phyloP scores from a whole-genome alignment of 2,888 invertebrate genomes.

The Ophioninae sp. region DNA sequence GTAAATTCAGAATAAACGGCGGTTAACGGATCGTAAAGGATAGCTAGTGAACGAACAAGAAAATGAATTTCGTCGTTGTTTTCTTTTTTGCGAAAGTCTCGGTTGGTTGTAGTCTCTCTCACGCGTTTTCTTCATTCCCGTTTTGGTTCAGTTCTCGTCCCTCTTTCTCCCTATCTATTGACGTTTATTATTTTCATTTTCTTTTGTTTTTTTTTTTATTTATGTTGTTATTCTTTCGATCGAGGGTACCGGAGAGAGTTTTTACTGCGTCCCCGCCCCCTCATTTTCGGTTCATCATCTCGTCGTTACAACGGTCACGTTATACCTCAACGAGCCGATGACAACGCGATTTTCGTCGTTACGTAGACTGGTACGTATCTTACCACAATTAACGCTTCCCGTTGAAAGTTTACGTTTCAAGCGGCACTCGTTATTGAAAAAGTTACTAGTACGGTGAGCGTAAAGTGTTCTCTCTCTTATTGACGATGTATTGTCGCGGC shows the following conservation, averaged over 20 bases:
- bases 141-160: constrained; percentile 11
- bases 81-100: background rate
- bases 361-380: constrained; percentile 36
- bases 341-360: constrained; percentile 45
- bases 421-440: constrained; percentile 49
- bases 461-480: constrained; percentile 19
- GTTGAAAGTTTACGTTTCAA: constrained; percentile 24
- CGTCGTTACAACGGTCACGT: constrained; percentile 32
- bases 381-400: background rate
- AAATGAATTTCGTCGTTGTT: constrained; percentile 28
- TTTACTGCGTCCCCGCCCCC: constrained; percentile 30
- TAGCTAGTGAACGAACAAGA: background rate
- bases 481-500: constrained; percentile 20
- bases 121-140: constrained; percentile 2
- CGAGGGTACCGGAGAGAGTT: constrained; percentile 39
- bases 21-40: background rate
- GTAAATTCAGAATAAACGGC: background rate
- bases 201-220: background rate
- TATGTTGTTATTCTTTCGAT: constrained; percentile 6
- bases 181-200: constrained; percentile 14
- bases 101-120: background rate
- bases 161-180: constrained; percentile 37
- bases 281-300: constrained; percentile 52
- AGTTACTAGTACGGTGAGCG: constrained; percentile 33
- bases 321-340: constrained; percentile 27